Base-by-base conservation (phyloP, 2,113 vertebrate species). In the Pterocles orientalis region DNA sequence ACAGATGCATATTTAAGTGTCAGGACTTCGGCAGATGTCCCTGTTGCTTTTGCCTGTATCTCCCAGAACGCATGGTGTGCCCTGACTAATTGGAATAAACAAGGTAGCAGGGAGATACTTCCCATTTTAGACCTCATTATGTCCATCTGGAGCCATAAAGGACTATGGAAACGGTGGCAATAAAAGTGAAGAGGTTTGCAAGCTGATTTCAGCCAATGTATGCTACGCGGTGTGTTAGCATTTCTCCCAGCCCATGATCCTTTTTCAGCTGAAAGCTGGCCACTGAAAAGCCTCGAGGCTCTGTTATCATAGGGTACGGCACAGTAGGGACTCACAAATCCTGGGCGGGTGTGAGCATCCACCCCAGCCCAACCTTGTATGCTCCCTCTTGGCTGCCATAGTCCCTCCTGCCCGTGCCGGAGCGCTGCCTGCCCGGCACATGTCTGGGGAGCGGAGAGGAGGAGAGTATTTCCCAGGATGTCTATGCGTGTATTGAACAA, bases 1-100 rank as follows among this genome's bases (percentile, higher is more conserved):
- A 75, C 92, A 95, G 96, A 90, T 95, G 96, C 91, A 65, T 85
- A 81, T 69, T 94, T 92, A 84, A 94, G 88, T 89, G 91, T 95
- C 92, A 87, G 94, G 94, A 62, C 77, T 94, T 92, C 69, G 5
- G 83, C 94, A 94, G 83, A 87, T 91, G 91, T 95, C 91, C 65
- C 65, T 45, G 34, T 81, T 70, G 82, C 71, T 85, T 96, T 92
- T 83, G 48, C 78, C 53, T 58, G 39, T 56, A 9, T 94, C 66
- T 81, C 60, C 45, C 62, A 41, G 57, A 92, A 90, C 41, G 45
- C 72, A 4, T 7, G 56, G 31, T 26, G 43, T 88, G 75, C 79
- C 71, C 31, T 68, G 57, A 43, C 28, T 94, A 61, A 71, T 56
- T 24, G 77, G 31, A 77, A 48, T 86, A 91, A 95, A 91, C 41